A percentile compares a stretch with the other conserved stretches of the same genome.
Conservation (phyloP, 1,140 invertebrate species). For the Glossosoma conforme region DNA sequence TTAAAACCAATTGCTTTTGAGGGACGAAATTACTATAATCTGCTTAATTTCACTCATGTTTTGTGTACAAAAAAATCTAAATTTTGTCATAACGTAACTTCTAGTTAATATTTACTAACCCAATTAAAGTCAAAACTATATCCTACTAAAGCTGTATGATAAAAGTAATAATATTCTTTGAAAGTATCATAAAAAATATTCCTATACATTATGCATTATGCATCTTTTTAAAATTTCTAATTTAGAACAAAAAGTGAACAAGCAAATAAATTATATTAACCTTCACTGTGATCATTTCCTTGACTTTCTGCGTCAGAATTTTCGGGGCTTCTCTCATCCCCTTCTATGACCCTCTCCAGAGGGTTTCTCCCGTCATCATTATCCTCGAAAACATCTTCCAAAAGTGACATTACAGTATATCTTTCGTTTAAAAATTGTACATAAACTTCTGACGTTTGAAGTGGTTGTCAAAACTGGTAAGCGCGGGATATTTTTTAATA, state of each 20-base stretch:
- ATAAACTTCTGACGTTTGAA: too few relatives aligned
- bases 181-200: background rate
- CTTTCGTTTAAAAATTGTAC: too few relatives aligned
- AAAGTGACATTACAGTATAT: slow-evolving; percentile 37
- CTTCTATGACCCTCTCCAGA: slow-evolving; percentile 45
- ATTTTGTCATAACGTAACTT: too few relatives aligned
- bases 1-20: too few relatives aligned
- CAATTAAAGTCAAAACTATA: too few relatives aligned
- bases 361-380: slow-evolving; percentile 43
- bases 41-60: too few relatives aligned
- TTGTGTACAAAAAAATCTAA: too few relatives aligned
- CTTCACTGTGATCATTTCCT: slow-evolving; percentile 33
- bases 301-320: slow-evolving; percentile 33
- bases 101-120: too few relatives aligned
- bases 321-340: slow-evolving; percentile 38
- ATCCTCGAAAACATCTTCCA: slow-evolving; percentile 43
- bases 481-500: too few relatives aligned
- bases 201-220: background rate
- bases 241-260: background rate
- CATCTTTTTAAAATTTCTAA: background rate
- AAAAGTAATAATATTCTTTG: background rate
- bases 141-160: too few relatives aligned
- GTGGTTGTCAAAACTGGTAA: too few relatives aligned
- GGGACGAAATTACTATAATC: too few relatives aligned
- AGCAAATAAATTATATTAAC: slow-evolving; percentile 9